Base-by-base conservation (phyloP, 2,888 invertebrate species). In the Ophioninae sp. region DNA sequence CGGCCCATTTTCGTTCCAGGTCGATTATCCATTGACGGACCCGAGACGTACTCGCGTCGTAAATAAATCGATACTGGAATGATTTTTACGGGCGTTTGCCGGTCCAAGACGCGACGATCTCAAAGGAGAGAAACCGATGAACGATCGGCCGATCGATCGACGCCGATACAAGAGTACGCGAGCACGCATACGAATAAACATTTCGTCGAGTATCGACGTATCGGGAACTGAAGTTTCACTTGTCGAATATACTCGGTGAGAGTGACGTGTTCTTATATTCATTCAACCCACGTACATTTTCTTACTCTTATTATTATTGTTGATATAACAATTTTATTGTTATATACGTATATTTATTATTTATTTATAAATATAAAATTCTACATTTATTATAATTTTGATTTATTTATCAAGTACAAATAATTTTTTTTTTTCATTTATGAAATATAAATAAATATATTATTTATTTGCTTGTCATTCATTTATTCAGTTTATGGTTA, bases 161-260 rank as follows among this genome's bases (percentile, higher is more conserved):
- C 65, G 75, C 56, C 83, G 76, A 85, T 85, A 85, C 83, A 77
- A 83, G 84, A 78, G 82, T 79, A 69, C 75, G 65, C 74, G 64
- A 41, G 67, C 41, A 68, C 64, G 70, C 80, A 68, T 79, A 64
- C 20, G 13, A n/a, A 65, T 41, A 21, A 10, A 57, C 20, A 30
- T 72, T 62, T 21, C 17, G 37, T 62, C 56, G 56, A 30, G 56
- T 50, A 7, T 41, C 50, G 57, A 23, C 69, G 23, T 62, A 62
- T 77, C 44, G 61, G 17, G 64, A 68, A 23, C 37, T 41, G 82
- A 86, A 89, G 91, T 91, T 91, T 91, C 91, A 90, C 91, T 89
- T 88, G 88, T 88, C 89, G 89, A 91, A 91, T 91, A 91, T 89
- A 90, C 91, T 89, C 72, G 90, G 91, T 89, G 91, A 91, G 91